Evolutionary conservation across 2,113 vertebrate species (phyloP).

Genomic region (Australoheros scitulus): DNA sequence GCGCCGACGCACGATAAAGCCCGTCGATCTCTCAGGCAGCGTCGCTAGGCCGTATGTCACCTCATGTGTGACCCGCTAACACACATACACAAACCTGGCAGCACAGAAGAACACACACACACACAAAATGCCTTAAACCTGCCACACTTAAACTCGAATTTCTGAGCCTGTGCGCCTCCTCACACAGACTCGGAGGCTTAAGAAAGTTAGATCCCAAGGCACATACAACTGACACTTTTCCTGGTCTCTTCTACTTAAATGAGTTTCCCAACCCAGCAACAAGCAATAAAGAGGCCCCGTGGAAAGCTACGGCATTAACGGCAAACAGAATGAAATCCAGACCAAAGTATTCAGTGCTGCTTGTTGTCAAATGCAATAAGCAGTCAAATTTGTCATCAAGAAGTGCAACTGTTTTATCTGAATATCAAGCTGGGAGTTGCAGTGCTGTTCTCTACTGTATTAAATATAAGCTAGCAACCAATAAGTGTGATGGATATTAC

Average conservation of each 20-base stretch:
- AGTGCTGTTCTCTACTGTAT: neutral
- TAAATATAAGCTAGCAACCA: constrained; percentile 4
- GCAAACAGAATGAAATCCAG: neutral
- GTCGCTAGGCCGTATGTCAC: constrained; percentile 25
- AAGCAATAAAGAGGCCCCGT: constrained; percentile 10
- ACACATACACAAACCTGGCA: neutral
- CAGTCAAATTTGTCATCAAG: neutral
- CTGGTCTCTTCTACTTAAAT: neutral
- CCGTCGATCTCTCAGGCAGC: constrained; percentile 64
- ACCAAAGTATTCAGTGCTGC: neutral
- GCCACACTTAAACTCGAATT: constrained; percentile 28
- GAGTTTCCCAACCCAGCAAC: neutral
- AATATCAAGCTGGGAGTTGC: neutral
- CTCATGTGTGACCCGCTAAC: constrained; percentile 35
- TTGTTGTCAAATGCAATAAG: too few species aligned
- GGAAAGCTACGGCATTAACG: neutral
- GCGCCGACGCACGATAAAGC: constrained; percentile 56
- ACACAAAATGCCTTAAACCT: constrained; percentile 19
- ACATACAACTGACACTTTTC: neutral
- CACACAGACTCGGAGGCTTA: constrained; percentile 12
- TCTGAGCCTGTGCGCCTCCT: constrained; percentile 28
- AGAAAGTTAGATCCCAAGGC: constrained; percentile 32
- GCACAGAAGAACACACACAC: neutral
- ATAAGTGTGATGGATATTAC: neutral
- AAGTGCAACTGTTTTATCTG: neutral